Evolutionary conservation across 1,140 invertebrate genomes (phyloP).

Genomic region (Apis cerana): DNA sequence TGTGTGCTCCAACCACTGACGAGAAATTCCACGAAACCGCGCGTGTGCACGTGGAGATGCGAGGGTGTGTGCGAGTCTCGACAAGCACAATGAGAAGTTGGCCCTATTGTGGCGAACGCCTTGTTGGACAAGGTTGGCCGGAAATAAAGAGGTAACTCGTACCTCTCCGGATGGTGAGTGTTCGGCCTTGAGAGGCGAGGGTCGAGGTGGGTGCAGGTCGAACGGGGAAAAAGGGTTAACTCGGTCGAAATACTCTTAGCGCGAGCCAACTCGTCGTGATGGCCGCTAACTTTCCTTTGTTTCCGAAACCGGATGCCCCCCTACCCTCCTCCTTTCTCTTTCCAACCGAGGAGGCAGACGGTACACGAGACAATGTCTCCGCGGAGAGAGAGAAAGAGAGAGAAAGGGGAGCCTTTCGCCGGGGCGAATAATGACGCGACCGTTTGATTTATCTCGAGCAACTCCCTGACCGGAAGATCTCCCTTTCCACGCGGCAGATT

Average conservation of each 20-base stretch:
- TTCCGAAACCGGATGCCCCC: conserved; percentile 47
- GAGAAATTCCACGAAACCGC: conserved; percentile 43
- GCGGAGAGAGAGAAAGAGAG: background rate
- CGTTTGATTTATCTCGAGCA: conserved; percentile 42
- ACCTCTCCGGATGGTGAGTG: conserved; percentile 10
- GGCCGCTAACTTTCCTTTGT: conserved; percentile 65
- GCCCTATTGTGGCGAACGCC: conserved; percentile 71
- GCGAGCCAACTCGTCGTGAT: conserved; percentile 56
- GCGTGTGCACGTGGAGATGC: conserved; percentile 4
- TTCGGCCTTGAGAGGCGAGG: background rate
- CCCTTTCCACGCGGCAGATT: conserved; percentile 6
- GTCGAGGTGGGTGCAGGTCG: conserved; percentile 18
- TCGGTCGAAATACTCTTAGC: conserved; percentile 58
- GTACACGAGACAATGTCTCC: conserved; percentile 56
- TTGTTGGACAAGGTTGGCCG: conserved; percentile 68
- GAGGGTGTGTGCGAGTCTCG: conserved; percentile 34
- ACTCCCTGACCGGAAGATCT: conserved; percentile 33
- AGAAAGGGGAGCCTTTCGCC: conserved; percentile 43
- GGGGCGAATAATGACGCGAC: conserved; percentile 49
- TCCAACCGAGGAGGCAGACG: conserved; percentile 36
- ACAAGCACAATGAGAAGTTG: conserved; percentile 75
- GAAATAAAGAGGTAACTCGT: conserved; percentile 66
- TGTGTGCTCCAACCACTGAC: background rate
- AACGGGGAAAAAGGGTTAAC: conserved; percentile 64
- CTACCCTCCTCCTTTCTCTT: background rate